A percentile compares a stretch with the other conserved stretches of the same genome.
Evolutionary conservation across 2,113 vertebrate species (phyloP).

Genomic region (Phylloscopus whistleri): DNA sequence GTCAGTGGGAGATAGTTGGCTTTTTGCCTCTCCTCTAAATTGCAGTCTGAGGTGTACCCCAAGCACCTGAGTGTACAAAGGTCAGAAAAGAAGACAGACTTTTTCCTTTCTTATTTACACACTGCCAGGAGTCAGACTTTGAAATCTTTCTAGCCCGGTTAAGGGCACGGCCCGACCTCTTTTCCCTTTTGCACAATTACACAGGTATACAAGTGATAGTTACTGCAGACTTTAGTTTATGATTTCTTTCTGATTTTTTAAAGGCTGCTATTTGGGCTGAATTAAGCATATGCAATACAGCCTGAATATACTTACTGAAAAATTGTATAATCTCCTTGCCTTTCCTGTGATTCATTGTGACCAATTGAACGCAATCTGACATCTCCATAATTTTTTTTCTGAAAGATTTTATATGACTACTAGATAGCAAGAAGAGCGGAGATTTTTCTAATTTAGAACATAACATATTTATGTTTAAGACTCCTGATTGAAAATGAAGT

Average conservation of each 20-base stretch:
- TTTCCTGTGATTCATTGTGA: constrained; percentile 15
- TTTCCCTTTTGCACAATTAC: not conserved
- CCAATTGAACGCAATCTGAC: constrained; percentile 36
- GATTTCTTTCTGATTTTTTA: not conserved
- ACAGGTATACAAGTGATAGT: not conserved
- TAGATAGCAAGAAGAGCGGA: not conserved
- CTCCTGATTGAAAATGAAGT: constrained; percentile 45
- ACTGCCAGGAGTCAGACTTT: not conserved
- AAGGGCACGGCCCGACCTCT: not conserved
- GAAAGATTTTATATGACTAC: constrained; percentile 32
- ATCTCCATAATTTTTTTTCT: not conserved
- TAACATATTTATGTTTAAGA: constrained; percentile 57
- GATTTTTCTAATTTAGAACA: constrained; percentile 38
- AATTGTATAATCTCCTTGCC: not conserved
- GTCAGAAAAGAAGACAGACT: not conserved
- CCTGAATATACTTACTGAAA: not conserved
- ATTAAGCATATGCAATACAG: not conserved
- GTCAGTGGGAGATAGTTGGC: not conserved
- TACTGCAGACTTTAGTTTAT: not conserved
- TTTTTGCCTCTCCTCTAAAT: not conserved
- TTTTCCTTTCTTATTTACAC: not conserved
- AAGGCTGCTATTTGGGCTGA: not conserved
- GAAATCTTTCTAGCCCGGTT: not conserved
- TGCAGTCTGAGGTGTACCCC: not conserved
- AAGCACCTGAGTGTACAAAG: not conserved